Evolutionary conservation across 2,113 vertebrate species (phyloP).

Genomic region (Triplophysa siluroides): DNA sequence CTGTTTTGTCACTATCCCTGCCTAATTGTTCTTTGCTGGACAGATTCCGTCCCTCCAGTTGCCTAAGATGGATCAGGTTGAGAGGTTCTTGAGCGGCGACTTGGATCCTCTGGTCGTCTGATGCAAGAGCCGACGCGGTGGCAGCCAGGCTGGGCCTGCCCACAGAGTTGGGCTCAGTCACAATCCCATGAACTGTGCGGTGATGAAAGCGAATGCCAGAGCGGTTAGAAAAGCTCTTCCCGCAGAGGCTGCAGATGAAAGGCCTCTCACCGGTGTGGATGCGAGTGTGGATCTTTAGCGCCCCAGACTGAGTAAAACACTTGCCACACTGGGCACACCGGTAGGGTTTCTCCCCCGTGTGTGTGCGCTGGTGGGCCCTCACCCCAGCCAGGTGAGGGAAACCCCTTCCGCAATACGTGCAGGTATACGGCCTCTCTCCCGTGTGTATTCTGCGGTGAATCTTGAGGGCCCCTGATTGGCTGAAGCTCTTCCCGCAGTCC

Average conservation of each 20-base stretch:
- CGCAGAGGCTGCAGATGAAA: slow-evolving; percentile 75
- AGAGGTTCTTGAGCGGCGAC: not conserved
- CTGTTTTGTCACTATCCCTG: slow-evolving; percentile 29
- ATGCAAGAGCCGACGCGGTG: not conserved
- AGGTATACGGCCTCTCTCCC: slow-evolving; percentile 69
- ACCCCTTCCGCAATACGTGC: slow-evolving; percentile 69
- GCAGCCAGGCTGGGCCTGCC: slow-evolving; percentile 47
- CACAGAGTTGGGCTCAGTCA: slow-evolving; percentile 55
- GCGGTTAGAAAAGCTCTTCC: slow-evolving; percentile 77
- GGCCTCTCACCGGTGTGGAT: slow-evolving; percentile 77
- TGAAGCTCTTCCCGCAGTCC: slow-evolving; percentile 79
- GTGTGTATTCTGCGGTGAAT: slow-evolving; percentile 79
- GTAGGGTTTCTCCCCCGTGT: slow-evolving; percentile 81
- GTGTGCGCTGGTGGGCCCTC: slow-evolving; percentile 76
- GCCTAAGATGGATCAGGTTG: not conserved
- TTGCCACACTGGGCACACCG: slow-evolving; percentile 80
- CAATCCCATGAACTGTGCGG: slow-evolving; percentile 71
- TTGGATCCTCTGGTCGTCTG: slow-evolving; percentile 13
- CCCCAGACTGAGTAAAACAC: slow-evolving; percentile 80
- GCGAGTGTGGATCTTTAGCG: slow-evolving; percentile 75
- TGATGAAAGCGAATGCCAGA: slow-evolving; percentile 79
- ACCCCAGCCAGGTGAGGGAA: slow-evolving; percentile 79
- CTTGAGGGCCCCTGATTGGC: slow-evolving; percentile 79
- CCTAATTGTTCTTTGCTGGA: not conserved
- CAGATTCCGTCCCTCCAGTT: not conserved